Evolutionary conservation across 1,140 invertebrate genomes (phyloP), one percentile per base, ranked within the genome.

Genomic region (Scaptomyza hsui): DNA sequence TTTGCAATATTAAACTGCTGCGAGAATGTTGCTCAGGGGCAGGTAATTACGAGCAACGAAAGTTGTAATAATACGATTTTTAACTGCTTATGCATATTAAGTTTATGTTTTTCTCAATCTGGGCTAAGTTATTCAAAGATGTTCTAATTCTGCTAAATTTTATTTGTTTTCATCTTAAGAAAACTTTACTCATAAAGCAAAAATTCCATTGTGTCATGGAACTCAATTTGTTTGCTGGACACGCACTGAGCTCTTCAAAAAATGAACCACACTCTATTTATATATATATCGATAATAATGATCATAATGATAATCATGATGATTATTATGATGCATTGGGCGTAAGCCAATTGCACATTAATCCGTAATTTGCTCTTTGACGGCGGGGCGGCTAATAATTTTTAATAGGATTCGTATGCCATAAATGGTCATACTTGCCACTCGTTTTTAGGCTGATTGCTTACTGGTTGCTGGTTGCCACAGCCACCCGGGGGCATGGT

Each of bases 361-460:
- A 88, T 88, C 82, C 82, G 73, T 88, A 86, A 86, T 80, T 80
- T 80, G 81, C 71, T 72, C 67, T 32, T 48, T 63, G 57, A 26
- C 59, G 62, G 60, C 45, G 60, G 49, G 39, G 59, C 60, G 49
- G 72, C 63, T 88, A 85, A 85, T 85, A 88, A 88, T 88, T 88
- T 88, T 88, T 88, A 88, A 88, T 88, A 51, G 82, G 78, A 88
- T 75, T 39, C 61, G 60, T 32, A 42, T 41, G 72, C 82, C 83
- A 64, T 88, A 76, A 75, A 88, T 70, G 83, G 82, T 19, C 72
- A 61, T 78, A 76, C 60, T 88, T 82, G 82, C 63, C 75, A 72
- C 67, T 82, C 71, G 51, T 65, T 78, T 77, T 73, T 64, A 44
- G 70, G 41, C 63, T 75, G 68, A 71, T 57, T 56, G 68, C 37